Conservation (phyloP, 2,113 vertebrate species). For the Lepidothrix coronata region DNA sequence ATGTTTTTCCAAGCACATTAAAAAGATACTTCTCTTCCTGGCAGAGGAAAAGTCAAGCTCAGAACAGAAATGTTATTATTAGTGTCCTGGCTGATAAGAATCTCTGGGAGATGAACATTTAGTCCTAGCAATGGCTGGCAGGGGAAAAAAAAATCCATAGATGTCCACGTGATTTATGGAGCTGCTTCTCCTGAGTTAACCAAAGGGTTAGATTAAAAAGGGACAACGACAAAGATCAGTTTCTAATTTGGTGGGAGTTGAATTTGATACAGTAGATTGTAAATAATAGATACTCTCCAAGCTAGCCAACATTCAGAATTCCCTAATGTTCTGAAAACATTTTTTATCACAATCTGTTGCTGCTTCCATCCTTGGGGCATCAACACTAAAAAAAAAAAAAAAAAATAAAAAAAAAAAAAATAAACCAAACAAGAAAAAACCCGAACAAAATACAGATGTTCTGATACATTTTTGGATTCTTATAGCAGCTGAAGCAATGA, state of each 20-base stretch:
- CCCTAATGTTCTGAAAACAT: constrained; percentile 17
- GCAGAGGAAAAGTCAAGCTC: background rate
- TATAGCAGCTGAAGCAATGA: background rate
- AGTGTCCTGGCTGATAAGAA: constrained; percentile 44
- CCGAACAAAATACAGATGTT: background rate
- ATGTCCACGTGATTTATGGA: constrained; percentile 60
- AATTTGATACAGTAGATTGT: constrained; percentile 61
- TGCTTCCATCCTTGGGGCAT: constrained; percentile 13
- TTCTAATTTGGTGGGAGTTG: constrained; percentile 55
- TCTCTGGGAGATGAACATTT: constrained; percentile 48
- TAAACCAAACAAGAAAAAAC: background rate
- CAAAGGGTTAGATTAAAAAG: constrained; percentile 59
- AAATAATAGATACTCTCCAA: constrained; percentile 62
- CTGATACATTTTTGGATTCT: background rate
- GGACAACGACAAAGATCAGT: constrained; percentile 43
- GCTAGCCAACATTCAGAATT: background rate
- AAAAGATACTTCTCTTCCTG: background rate
- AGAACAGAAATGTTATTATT: constrained; percentile 46
- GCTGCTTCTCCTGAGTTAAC: constrained; percentile 40
- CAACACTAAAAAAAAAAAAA: background rate
- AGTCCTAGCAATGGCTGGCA: constrained; percentile 40
- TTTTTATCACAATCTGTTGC: constrained; percentile 14
- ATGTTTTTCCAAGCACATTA: background rate
- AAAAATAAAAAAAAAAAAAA: background rate
- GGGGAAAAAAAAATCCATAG: constrained; percentile 46